These are phyloP conservation scores for Invenusta paracnida DNA, from an alignment of 2,888 invertebrate genomes.

Conservation along the genomic window DNA sequence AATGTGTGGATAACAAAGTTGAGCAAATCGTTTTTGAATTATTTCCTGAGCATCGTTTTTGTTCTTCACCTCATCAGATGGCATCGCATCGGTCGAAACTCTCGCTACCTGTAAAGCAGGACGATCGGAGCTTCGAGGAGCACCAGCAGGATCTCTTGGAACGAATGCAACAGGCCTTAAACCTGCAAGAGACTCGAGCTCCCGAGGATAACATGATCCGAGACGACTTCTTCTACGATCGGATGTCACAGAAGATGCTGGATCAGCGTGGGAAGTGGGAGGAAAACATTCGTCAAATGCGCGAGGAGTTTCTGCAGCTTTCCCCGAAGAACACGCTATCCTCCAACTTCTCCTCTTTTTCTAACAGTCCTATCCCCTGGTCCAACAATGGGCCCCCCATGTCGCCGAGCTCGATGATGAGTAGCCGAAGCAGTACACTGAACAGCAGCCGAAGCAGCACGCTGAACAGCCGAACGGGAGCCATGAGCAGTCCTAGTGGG, in stretches of 20 bases:
- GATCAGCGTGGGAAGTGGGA: not conserved
- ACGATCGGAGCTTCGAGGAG: constrained; percentile 56
- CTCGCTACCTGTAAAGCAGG: constrained; percentile 57
- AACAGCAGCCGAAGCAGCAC: not conserved
- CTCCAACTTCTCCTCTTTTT: not conserved
- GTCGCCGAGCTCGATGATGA: not conserved
- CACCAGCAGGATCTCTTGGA: constrained; percentile 48
- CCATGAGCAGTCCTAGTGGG: not conserved
- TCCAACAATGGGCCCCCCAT: not conserved
- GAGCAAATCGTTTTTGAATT: no score
- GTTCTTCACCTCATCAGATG: no score
- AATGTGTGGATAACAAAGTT: no score
- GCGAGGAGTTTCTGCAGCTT: not conserved
- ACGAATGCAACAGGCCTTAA: not conserved
- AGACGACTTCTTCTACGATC: not conserved
- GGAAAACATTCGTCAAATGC: not conserved
- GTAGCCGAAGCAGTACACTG: not conserved
- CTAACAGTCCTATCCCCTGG: not conserved
- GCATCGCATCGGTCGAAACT: constrained; percentile 51
- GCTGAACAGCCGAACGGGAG: not conserved
- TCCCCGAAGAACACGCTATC: not conserved
- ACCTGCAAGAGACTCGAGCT: not conserved
- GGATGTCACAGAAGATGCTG: not conserved
- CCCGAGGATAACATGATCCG: not conserved
- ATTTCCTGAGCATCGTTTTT: no score